Evolutionary conservation across 2,113 vertebrate species (phyloP).

Genomic region (Vidua macroura): DNA sequence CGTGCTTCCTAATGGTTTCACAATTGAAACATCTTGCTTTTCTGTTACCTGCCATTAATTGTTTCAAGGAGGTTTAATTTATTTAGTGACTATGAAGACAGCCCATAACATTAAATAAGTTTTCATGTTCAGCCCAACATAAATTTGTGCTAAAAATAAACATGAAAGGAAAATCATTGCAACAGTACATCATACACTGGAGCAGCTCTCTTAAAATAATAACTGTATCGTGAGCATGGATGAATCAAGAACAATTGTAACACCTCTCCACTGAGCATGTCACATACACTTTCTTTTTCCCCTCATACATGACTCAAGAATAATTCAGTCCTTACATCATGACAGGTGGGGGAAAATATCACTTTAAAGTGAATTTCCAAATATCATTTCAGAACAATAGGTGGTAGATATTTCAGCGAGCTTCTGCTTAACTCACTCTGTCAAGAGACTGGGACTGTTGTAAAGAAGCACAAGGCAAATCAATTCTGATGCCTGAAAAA

Average conservation of each 20-base stretch:
- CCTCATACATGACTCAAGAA: neutral
- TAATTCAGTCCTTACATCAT: neutral
- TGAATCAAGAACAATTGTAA: constrained; percentile 28
- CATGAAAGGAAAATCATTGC: neutral
- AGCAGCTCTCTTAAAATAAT: neutral
- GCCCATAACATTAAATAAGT: neutral
- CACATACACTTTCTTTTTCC: neutral
- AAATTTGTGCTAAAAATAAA: constrained; percentile 28
- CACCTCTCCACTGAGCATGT: neutral
- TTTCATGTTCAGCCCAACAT: neutral
- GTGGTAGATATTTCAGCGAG: neutral
- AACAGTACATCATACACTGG: neutral
- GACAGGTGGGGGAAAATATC: neutral
- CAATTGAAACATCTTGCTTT: neutral
- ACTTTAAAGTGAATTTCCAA: constrained; percentile 9
- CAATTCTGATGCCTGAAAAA: neutral
- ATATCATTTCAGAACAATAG: neutral
- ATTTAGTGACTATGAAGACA: neutral
- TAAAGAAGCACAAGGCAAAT: neutral
- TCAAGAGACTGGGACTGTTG: neutral
- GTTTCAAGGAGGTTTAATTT: neutral
- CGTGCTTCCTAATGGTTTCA: neutral
- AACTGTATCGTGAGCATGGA: neutral
- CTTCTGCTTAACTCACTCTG: neutral
- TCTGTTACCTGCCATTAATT: neutral